Conservation (phyloP, 2,888 invertebrate genomes). For the Pachydiplax longipennis region DNA sequence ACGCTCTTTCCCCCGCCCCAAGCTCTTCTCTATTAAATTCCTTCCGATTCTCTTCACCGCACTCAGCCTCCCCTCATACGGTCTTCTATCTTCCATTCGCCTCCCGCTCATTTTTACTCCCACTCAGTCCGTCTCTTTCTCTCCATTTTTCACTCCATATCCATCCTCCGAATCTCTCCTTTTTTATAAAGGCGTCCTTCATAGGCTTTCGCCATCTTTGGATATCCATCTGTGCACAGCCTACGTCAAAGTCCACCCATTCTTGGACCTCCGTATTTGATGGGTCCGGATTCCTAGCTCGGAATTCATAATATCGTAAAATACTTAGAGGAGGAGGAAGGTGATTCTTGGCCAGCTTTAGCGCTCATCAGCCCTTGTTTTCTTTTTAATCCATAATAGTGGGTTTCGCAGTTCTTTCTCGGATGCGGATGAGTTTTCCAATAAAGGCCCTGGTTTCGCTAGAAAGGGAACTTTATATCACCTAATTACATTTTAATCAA, state of each 20-base stretch:
- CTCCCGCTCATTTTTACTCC: background rate
- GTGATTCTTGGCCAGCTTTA: background rate
- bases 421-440: too few species aligned
- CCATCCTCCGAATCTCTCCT: background rate
- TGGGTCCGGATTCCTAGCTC: background rate
- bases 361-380: background rate
- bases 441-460: too few species aligned
- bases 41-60: background rate
- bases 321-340: background rate
- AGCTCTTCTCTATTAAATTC: slow-evolving; percentile 28
- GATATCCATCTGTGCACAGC: background rate
- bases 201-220: background rate
- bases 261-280: background rate
- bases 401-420: too few species aligned
- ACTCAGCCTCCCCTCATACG: background rate
- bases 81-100: background rate
- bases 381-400: background rate
- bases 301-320: background rate
- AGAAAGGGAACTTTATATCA: too few species aligned
- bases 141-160: background rate
- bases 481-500: too few species aligned
- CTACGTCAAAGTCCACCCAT: background rate
- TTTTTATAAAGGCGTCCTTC: background rate
- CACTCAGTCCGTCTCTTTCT: background rate
- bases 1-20: background rate